A percentile compares a stretch with the other conserved stretches of the same genome.
Conservation (phyloP, 2,797 vertebrate species). For the Sciurus carolinensis region DNA sequence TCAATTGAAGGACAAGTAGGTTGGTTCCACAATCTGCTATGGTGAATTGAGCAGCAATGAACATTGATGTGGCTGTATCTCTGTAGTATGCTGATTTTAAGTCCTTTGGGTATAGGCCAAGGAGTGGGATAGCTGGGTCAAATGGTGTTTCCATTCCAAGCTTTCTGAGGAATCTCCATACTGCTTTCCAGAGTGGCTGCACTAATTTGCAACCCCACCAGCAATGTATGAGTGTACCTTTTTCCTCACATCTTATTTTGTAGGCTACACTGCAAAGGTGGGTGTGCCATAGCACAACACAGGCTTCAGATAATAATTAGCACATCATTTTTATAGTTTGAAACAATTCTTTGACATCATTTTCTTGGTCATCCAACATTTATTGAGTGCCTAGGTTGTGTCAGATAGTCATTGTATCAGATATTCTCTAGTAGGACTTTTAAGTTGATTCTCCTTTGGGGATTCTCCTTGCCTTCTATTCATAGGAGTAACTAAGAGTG, state of each 20-base stretch:
- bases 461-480: constrained; percentile 45
- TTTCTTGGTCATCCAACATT: constrained; percentile 49
- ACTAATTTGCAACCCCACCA: no score
- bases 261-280: constrained; percentile 4
- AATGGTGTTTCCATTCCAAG: no score
- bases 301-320: constrained; percentile 29
- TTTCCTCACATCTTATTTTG: neutral
- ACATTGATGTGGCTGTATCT: no score
- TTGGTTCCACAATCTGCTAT: no score
- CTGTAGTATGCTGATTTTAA: no score
- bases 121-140: no score
- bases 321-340: constrained; percentile 43
- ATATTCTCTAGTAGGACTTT: constrained; percentile 44
- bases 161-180: no score
- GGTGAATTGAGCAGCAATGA: no score
- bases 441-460: neutral
- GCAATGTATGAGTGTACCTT: no score
- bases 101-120: no score
- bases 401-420: neutral
- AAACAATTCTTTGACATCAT: constrained; percentile 12
- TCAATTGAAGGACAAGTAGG: no score
- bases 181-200: no score
- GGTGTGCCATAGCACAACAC: neutral
- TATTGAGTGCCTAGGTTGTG: neutral
- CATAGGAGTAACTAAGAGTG: constrained; percentile 67